A percentile compares a stretch with the other conserved stretches of the same genome.
Conservation (phyloP, 2,888 invertebrate genomes). For the Tyria jacobaeae region DNA sequence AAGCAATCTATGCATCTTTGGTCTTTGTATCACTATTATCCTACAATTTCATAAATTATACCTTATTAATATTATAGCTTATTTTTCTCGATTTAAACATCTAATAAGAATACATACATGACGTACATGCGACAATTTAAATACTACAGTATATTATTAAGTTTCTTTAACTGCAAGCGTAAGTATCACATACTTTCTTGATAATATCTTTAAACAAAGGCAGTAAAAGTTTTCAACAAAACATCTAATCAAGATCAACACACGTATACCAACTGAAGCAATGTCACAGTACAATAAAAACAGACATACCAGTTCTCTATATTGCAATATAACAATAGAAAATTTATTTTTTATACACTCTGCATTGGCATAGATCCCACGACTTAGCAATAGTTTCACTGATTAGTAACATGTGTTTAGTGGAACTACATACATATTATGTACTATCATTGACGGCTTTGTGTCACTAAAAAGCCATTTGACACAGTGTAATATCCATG, state of each 20-base stretch:
- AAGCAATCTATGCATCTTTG: too few species aligned
- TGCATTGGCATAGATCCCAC: slow-evolving; percentile 64
- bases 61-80: too few species aligned
- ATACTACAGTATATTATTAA: background rate
- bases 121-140: too few species aligned
- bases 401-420: slow-evolving; percentile 51
- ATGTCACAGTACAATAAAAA: slow-evolving; percentile 49
- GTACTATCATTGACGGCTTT: slow-evolving; percentile 27
- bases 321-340: slow-evolving; percentile 55
- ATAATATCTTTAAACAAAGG: slow-evolving; percentile 8
- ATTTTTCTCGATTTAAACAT: too few species aligned
- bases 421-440: too few species aligned
- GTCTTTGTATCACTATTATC: too few species aligned
- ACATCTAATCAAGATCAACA: slow-evolving; percentile 39
- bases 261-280: slow-evolving; percentile 26
- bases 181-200: background rate
- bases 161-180: background rate
- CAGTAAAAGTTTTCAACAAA: slow-evolving; percentile 36
- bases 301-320: slow-evolving; percentile 39
- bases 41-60: too few species aligned
- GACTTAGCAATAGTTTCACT: slow-evolving; percentile 65
- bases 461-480: slow-evolving; percentile 1
- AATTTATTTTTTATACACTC: slow-evolving; percentile 53
- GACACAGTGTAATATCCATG: background rate
- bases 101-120: too few species aligned